Percentiles rank a stretch among this genome's conserved stretches.
Conservation (phyloP, 1,140 invertebrate species). For the Euschistus heros region DNA sequence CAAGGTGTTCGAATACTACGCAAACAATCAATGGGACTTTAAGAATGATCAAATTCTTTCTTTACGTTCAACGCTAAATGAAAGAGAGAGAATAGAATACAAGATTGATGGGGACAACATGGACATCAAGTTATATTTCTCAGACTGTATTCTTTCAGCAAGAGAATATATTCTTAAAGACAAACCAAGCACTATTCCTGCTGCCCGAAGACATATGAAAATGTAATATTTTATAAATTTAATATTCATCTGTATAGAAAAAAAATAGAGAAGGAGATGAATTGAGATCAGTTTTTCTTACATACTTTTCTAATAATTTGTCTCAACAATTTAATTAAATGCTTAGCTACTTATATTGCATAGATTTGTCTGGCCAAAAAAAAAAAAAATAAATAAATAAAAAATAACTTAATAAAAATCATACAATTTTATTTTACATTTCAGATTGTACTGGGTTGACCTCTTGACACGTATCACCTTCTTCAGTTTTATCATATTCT, state of each 20-base stretch:
- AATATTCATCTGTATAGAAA: not conserved
- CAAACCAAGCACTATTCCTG: constrained; percentile 68
- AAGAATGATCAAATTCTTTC: constrained; percentile 49
- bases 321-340: not conserved
- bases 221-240: constrained; percentile 40
- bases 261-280: too few species aligned
- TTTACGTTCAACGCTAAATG: constrained; percentile 48
- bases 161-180: constrained; percentile 71
- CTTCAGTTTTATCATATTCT: constrained; percentile 36
- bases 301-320: not conserved
- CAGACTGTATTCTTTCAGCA: constrained; percentile 57
- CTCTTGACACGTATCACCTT: constrained; percentile 39
- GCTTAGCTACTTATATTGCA: not conserved
- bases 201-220: constrained; percentile 60
- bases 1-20: constrained; percentile 76
- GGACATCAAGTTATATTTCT: constrained; percentile 60
- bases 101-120: constrained; percentile 59
- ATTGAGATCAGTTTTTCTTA: too few species aligned
- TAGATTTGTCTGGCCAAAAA: not conserved
- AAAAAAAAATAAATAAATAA: not conserved
- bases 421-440: constrained; percentile 24
- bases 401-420: not conserved
- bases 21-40: constrained; percentile 77
- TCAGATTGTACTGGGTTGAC: constrained; percentile 53
- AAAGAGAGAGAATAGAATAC: constrained; percentile 49